A percentile compares a stretch with the other conserved stretches of the same genome.
Conservation (phyloP, 2,113 vertebrate genomes). For the Ceratotherium simum region DNA sequence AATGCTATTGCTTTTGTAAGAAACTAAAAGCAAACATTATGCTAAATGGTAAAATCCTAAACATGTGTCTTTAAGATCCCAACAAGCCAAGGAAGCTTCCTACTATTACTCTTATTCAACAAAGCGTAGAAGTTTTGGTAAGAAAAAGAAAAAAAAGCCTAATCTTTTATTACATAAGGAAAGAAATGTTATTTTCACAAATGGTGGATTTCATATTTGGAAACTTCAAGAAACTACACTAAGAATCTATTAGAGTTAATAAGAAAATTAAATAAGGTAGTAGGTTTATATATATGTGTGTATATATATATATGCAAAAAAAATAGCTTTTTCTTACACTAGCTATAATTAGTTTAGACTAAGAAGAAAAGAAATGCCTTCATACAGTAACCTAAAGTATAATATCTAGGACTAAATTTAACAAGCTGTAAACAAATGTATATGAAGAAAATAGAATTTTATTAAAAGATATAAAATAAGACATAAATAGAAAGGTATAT, state of each 20-base stretch:
- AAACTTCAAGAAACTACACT: background rate
- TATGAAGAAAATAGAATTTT: background rate
- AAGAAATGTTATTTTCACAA: slow-evolving; percentile 18
- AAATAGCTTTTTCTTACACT: background rate
- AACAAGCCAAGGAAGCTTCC: background rate
- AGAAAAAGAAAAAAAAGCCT: background rate
- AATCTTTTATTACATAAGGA: background rate
- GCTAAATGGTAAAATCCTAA: background rate
- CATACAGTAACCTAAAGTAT: background rate
- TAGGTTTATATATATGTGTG: background rate
- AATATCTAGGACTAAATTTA: background rate
- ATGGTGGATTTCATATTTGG: background rate
- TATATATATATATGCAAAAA: background rate
- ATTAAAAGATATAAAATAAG: background rate
- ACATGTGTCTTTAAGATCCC: background rate
- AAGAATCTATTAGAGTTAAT: background rate
- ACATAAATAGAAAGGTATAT: background rate
- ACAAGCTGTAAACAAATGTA: background rate
- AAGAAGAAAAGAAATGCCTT: background rate
- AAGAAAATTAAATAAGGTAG: background rate
- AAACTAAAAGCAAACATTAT: background rate
- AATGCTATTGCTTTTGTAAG: background rate
- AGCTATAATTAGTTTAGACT: background rate
- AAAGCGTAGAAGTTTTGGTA: background rate
- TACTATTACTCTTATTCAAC: background rate